Evolutionary conservation across 2,888 invertebrate species (phyloP).

Genomic region (Allygus modestus): DNA sequence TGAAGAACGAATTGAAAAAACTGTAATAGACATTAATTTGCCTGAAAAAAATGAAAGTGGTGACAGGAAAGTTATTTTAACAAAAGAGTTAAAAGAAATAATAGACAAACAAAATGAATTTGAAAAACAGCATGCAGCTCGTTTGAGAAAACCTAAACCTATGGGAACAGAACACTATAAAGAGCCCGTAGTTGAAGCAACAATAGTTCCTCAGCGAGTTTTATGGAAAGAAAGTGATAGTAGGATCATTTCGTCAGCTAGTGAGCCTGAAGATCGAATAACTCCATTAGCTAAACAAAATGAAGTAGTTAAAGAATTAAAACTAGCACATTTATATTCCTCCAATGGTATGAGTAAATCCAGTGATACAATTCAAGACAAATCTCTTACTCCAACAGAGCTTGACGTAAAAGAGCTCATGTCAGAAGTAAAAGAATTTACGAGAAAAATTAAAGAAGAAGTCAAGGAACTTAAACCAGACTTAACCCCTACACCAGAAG

Average conservation of each 20-base stretch:
- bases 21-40: constrained; percentile 23
- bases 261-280: not conserved
- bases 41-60: constrained; percentile 62
- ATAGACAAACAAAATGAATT: constrained; percentile 67
- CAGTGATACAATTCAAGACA: not conserved
- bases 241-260: not conserved
- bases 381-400: constrained; percentile 52
- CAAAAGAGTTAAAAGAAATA: constrained; percentile 68
- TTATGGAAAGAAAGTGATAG: not conserved
- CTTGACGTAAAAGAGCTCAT: constrained; percentile 74
- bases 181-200: constrained; percentile 65
- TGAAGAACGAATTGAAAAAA: constrained; percentile 33
- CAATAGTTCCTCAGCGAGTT: constrained; percentile 61
- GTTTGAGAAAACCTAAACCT: constrained; percentile 65
- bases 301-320: not conserved
- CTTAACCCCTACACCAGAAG: constrained; percentile 75
- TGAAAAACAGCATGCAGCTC: constrained; percentile 63
- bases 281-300: not conserved
- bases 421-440: constrained; percentile 75
- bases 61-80: constrained; percentile 64
- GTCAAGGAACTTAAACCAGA: constrained; percentile 77
- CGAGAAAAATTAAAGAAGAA: constrained; percentile 76
- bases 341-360: not conserved
- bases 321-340: not conserved
- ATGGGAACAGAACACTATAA: not conserved